phyloP scores from a whole-genome alignment of 1,140 invertebrate species.

The Calephelis virginiensis region DNA sequence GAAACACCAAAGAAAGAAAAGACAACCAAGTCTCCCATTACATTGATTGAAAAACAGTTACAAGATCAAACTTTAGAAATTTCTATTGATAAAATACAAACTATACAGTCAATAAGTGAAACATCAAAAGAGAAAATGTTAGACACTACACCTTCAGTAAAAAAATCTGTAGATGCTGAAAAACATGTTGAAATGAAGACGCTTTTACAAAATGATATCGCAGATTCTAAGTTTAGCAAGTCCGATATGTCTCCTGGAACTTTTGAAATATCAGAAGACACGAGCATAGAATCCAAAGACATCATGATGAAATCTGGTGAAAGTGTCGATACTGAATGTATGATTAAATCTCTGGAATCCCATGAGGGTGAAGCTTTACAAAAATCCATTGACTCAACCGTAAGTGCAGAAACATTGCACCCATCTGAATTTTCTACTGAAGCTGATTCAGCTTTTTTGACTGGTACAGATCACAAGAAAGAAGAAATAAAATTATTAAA shows the following conservation, averaged over 20 bases:
- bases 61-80: conserved; percentile 83
- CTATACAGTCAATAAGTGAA: neutral
- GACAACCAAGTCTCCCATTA: conserved; percentile 67
- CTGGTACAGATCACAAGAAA: conserved; percentile 67
- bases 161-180: neutral
- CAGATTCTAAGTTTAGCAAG: conserved; percentile 43
- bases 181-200: neutral
- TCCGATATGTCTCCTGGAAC: conserved; percentile 58
- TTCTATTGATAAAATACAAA: conserved; percentile 74
- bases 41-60: conserved; percentile 79
- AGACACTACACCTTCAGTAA: neutral
- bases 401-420: conserved; percentile 75
- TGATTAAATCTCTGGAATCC: conserved; percentile 75
- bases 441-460: conserved; percentile 73
- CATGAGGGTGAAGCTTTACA: conserved; percentile 75
- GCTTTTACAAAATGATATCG: conserved; percentile 54
- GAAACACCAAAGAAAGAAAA: conserved; percentile 70
- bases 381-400: conserved; percentile 75
- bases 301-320: conserved; percentile 80
- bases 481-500: conserved; percentile 72
- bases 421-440: conserved; percentile 75
- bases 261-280: conserved; percentile 63
- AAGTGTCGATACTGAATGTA: conserved; percentile 75
- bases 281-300: conserved; percentile 74
- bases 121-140: conserved; percentile 2